Evolutionary conservation across 1,140 invertebrate species (phyloP).

Genomic region (Drosophila saltans): DNA sequence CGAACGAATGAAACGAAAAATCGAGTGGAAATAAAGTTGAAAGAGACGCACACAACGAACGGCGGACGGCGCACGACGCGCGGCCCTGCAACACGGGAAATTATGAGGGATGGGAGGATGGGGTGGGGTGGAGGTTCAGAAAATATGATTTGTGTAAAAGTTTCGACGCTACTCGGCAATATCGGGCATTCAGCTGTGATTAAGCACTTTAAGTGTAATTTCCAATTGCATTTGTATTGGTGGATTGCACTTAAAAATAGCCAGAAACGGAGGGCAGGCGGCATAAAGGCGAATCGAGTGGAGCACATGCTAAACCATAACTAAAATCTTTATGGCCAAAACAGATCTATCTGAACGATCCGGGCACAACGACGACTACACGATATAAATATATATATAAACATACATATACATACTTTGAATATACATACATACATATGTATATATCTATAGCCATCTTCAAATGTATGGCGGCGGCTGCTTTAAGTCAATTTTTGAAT

Average conservation of each 20-base stretch:
- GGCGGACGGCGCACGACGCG: slow-evolving; percentile 7
- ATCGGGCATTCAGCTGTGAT: slow-evolving; percentile 55
- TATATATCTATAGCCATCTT: not conserved
- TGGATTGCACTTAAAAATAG: slow-evolving; percentile 68
- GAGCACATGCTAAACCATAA: slow-evolving; percentile 69
- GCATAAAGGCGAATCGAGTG: slow-evolving; percentile 9
- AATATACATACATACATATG: not conserved
- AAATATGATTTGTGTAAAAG: slow-evolving; percentile 78
- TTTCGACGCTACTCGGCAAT: slow-evolving; percentile 43
- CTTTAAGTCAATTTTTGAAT: slow-evolving; percentile 80
- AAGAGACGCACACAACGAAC: slow-evolving; percentile 33
- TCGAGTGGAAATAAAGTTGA: slow-evolving; percentile 45
- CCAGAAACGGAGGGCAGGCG: slow-evolving; percentile 14
- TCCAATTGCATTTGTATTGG: slow-evolving; percentile 33
- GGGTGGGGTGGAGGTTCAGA: slow-evolving; percentile 27
- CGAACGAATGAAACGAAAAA: slow-evolving; percentile 53
- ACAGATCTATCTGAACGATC: slow-evolving; percentile 46
- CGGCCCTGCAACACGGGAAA: slow-evolving; percentile 3
- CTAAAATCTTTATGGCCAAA: slow-evolving; percentile 74
- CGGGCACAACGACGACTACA: slow-evolving; percentile 24
- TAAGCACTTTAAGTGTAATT: slow-evolving; percentile 81
- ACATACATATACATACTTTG: not conserved
- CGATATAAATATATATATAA: not conserved
- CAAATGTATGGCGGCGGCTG: slow-evolving; percentile 51
- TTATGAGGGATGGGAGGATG: not conserved